Percentiles rank a stretch among this genome's conserved stretches.
Conservation (phyloP, 2,888 invertebrate genomes). For the Nebria brevicollis region DNA sequence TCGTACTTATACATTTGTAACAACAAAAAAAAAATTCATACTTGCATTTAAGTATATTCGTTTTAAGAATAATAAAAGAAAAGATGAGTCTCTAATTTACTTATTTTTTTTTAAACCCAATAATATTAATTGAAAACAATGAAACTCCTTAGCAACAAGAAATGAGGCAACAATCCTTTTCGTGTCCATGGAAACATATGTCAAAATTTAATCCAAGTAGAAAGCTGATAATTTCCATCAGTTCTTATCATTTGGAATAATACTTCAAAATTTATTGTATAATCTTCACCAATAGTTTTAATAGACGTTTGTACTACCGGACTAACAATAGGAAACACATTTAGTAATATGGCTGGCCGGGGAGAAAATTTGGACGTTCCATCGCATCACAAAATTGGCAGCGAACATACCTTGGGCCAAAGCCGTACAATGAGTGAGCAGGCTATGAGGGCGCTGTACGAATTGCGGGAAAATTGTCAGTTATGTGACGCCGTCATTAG, state of each 20-base stretch:
- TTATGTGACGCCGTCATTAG: slow-evolving; percentile 88
- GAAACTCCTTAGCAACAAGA: background rate
- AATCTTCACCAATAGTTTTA: background rate
- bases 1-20: slow-evolving; percentile 1
- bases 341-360: slow-evolving; percentile 47
- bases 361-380: slow-evolving; percentile 52
- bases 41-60: background rate
- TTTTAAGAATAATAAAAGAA: background rate
- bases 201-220: background rate
- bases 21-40: slow-evolving; percentile 4
- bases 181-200: background rate
- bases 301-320: background rate
- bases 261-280: background rate
- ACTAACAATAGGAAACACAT: background rate
- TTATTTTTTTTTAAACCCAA: background rate
- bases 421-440: slow-evolving; percentile 84
- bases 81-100: background rate
- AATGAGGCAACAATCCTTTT: background rate
- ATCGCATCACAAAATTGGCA: slow-evolving; percentile 51
- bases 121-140: background rate
- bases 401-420: slow-evolving; percentile 55
- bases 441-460: slow-evolving; percentile 85
- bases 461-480: slow-evolving; percentile 82
- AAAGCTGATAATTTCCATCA: background rate
- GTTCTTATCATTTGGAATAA: background rate